phyloP scores from a whole-genome alignment of 2,797 vertebrate genomes.

The Tapirus indicus region DNA sequence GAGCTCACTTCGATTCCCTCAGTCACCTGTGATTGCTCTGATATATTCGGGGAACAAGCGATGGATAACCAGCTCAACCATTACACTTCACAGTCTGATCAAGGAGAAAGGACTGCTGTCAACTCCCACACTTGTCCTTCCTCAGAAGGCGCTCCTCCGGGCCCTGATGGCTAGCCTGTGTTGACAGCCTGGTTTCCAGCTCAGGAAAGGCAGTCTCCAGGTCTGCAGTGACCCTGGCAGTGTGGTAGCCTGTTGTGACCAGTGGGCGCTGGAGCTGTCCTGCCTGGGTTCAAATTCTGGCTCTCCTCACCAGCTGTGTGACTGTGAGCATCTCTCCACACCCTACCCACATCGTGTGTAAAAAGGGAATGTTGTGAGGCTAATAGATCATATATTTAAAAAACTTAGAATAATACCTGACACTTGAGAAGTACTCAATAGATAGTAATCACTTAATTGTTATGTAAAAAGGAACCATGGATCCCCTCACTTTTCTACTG shows the following conservation, averaged over 20 bases:
- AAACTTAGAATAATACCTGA: neutral
- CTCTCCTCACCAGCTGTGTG: neutral
- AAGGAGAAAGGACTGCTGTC: neutral
- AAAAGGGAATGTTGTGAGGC: neutral
- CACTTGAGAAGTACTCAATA: neutral
- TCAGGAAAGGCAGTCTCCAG: neutral
- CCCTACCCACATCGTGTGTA: neutral
- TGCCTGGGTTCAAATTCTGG: neutral
- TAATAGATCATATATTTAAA: neutral
- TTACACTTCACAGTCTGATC: neutral
- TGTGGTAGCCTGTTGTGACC: neutral
- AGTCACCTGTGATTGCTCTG: neutral
- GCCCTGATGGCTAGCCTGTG: neutral
- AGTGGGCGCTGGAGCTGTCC: neutral
- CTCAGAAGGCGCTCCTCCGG: neutral
- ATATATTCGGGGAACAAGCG: neutral
- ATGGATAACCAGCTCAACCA: neutral
- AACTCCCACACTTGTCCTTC: neutral
- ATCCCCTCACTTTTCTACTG: neutral
- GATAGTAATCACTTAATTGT: neutral
- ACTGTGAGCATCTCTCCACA: neutral
- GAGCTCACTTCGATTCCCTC: neutral
- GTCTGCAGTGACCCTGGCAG: neutral
- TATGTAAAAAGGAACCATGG: neutral
- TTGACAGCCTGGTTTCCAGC: neutral